These are phyloP conservation scores for Dascyllus trimaculatus DNA, from an alignment of 2,113 vertebrate genomes.

Conservation along the genomic window DNA sequence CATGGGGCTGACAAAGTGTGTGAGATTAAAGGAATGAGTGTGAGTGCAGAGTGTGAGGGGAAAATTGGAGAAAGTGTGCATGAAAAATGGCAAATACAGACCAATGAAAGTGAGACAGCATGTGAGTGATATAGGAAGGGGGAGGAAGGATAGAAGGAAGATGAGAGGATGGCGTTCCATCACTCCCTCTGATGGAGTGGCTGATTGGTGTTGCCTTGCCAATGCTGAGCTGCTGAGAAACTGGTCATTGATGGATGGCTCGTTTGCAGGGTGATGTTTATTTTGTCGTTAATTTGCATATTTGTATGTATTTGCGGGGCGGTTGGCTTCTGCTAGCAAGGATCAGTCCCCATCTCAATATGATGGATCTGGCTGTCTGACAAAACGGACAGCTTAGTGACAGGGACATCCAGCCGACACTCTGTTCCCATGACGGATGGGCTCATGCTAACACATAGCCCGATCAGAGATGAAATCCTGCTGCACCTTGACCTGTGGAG, in stretches of 20 bases:
- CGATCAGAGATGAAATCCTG: slow-evolving; percentile 73
- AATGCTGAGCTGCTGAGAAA: slow-evolving; percentile 70
- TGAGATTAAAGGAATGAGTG: slow-evolving; percentile 51
- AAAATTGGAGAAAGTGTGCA: slow-evolving; percentile 44
- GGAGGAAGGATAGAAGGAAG: slow-evolving; percentile 41
- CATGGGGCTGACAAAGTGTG: slow-evolving; percentile 45
- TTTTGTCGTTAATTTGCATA: slow-evolving; percentile 81
- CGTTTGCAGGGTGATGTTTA: slow-evolving; percentile 76
- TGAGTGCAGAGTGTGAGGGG: slow-evolving; percentile 24
- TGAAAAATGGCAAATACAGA: slow-evolving; percentile 62
- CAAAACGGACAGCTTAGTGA: slow-evolving; percentile 80
- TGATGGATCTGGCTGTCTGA: slow-evolving; percentile 77
- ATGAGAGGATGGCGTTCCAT: slow-evolving; percentile 67
- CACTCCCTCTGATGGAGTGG: slow-evolving; percentile 64
- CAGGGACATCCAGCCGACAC: slow-evolving; percentile 74
- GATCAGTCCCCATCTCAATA: slow-evolving; percentile 59
- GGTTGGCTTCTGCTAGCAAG: slow-evolving; percentile 57
- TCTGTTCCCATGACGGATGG: slow-evolving; percentile 76
- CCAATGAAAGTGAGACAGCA: slow-evolving; percentile 49
- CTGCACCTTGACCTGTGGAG: slow-evolving; percentile 76
- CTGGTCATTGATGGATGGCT: slow-evolving; percentile 81
- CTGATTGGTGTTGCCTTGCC: slow-evolving; percentile 73
- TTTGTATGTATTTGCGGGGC: slow-evolving; percentile 70
- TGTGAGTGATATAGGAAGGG: slow-evolving; percentile 52
- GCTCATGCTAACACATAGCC: slow-evolving; percentile 58